Evolutionary conservation across 1,140 invertebrate genomes (phyloP).

Genomic region (Megalonaias nervosa): DNA sequence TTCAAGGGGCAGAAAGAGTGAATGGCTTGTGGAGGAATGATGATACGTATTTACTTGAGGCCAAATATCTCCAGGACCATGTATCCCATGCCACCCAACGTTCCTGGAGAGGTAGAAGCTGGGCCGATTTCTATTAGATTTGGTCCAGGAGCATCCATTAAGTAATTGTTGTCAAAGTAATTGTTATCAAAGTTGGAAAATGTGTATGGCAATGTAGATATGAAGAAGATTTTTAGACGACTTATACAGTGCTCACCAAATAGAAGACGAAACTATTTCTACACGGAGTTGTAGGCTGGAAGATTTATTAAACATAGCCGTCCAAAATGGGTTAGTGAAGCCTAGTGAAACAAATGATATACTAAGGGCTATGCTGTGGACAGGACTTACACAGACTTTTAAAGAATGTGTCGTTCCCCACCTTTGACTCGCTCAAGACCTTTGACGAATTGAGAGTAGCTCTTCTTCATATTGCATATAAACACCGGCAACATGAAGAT

Average conservation of each 20-base stretch:
- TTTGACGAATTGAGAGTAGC: no score
- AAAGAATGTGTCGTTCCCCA: no score
- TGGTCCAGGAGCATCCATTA: background rate
- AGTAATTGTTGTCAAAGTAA: no score
- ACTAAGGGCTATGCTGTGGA: background rate
- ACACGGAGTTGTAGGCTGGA: conserved; percentile 1
- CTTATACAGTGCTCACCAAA: conserved; percentile 2
- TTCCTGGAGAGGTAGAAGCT: background rate
- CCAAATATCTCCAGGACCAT: no score
- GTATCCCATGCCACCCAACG: no score
- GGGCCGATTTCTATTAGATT: conserved; percentile 7
- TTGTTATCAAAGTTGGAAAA: conserved; percentile 5
- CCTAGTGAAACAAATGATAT: conserved; percentile 7
- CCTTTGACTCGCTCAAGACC: no score
- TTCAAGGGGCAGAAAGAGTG: no score
- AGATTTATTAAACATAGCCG: conserved; percentile 12
- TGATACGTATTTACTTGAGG: no score
- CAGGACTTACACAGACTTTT: background rate
- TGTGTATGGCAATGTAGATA: conserved; percentile 7
- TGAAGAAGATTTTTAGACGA: background rate
- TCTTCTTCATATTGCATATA: no score
- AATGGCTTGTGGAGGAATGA: no score
- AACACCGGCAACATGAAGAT: no score
- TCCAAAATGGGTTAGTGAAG: background rate
- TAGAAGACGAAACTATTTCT: background rate